A percentile compares a stretch with the other conserved stretches of the same genome.
Conservation (phyloP, 2,888 invertebrate genomes). For the Dasysyrphus tricinctus region DNA sequence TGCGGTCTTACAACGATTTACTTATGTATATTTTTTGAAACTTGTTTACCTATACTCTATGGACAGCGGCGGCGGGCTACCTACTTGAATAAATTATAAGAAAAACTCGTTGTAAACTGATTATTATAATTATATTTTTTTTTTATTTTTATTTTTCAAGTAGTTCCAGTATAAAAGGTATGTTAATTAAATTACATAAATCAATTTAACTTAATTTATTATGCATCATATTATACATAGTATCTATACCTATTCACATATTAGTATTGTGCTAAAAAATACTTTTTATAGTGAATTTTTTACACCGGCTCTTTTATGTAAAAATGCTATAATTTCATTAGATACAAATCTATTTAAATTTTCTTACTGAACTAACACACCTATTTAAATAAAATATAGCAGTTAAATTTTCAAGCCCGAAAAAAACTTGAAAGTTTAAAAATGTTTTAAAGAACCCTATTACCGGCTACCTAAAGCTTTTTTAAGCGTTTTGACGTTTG, state of each 20-base stretch:
- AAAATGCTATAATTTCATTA: no score
- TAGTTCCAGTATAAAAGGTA: conserved; percentile 14
- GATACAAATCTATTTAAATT: no score
- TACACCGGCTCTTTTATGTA: background rate
- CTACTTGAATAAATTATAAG: conserved; percentile 38
- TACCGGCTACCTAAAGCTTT: no score
- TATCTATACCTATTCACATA: background rate
- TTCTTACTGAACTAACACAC: no score
- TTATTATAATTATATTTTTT: conserved; percentile 26
- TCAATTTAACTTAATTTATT: conserved; percentile 16
- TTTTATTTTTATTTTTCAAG: conserved; percentile 4
- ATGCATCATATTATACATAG: conserved; percentile 1
- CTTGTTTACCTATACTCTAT: conserved; percentile 24
- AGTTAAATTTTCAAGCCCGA: no score
- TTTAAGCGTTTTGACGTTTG: no score
- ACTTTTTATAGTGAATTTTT: background rate
- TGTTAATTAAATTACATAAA: conserved; percentile 45
- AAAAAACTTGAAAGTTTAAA: no score
- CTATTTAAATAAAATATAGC: no score
- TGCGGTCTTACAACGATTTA: conserved; percentile 21
- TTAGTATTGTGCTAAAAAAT: background rate
- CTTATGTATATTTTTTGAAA: conserved; percentile 19
- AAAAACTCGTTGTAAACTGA: conserved; percentile 37
- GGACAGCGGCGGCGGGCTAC: background rate
- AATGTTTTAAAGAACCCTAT: no score